These are phyloP conservation scores for Camelus bactrianus DNA, from an alignment of 2,113 vertebrate species.

Conservation along the genomic window DNA sequence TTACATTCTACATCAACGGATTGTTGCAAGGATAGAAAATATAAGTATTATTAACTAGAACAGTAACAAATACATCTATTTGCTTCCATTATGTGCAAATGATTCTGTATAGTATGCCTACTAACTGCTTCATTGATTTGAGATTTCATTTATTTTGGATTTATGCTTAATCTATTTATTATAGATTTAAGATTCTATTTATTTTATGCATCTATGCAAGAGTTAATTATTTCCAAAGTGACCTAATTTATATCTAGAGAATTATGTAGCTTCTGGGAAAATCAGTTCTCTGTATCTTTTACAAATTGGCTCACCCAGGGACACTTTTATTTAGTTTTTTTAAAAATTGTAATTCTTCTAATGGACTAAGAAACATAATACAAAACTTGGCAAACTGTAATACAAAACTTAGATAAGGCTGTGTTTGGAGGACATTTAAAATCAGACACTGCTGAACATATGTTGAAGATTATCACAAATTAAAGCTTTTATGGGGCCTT, in stretches of 20 bases:
- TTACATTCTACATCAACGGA: not conserved
- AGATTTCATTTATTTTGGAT: not conserved
- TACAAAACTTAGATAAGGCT: not conserved
- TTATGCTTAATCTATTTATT: not conserved
- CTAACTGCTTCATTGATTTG: not conserved
- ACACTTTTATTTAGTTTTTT: not conserved
- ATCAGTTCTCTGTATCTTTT: not conserved
- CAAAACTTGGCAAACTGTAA: not conserved
- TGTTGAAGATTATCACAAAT: constrained; percentile 52
- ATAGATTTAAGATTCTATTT: not conserved
- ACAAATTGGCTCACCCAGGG: not conserved
- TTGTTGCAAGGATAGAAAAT: not conserved
- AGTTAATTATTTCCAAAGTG: not conserved
- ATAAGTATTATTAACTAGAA: not conserved
- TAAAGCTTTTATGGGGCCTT: not conserved
- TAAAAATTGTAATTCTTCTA: not conserved
- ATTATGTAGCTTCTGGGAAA: not conserved
- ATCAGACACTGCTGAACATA: not conserved
- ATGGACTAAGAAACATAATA: constrained; percentile 18
- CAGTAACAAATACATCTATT: not conserved
- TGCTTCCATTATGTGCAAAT: not conserved
- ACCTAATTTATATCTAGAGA: not conserved
- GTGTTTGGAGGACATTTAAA: not conserved
- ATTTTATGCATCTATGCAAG: not conserved
- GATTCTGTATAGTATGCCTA: not conserved